phyloP scores from a whole-genome alignment of 2,113 vertebrate genomes.

The Bagarius yarrelli region DNA sequence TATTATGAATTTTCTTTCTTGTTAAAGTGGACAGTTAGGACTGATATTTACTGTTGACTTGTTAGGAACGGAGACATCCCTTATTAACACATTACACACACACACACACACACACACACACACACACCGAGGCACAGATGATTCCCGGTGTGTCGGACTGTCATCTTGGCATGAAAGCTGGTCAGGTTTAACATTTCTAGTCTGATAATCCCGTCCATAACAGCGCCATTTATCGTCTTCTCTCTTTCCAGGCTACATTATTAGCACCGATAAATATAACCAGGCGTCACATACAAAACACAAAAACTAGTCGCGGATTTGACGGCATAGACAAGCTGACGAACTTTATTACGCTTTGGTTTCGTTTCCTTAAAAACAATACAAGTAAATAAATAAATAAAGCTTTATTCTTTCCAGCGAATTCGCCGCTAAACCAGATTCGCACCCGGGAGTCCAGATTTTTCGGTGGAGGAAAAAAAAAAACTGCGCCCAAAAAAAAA shows the following conservation, averaged over 20 bases:
- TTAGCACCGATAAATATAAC: constrained; percentile 37
- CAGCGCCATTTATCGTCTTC: constrained; percentile 16
- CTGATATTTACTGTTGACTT: no score
- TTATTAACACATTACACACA: neutral
- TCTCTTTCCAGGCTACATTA: constrained; percentile 7
- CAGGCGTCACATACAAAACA: neutral
- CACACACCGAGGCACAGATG: neutral
- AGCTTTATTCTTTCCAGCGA: neutral
- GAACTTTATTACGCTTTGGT: neutral
- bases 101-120: neutral
- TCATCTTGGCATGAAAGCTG: constrained; percentile 18
- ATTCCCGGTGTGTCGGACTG: neutral
- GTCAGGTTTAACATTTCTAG: constrained; percentile 6
- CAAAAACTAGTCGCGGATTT: neutral
- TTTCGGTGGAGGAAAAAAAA: neutral
- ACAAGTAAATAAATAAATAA: no score
- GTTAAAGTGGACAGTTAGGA: no score
- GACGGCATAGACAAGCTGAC: neutral
- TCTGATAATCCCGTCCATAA: constrained; percentile 14
- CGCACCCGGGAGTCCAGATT: neutral
- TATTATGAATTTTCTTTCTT: no score
- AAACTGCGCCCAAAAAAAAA: neutral
- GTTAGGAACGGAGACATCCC: neutral
- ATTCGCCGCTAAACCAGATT: no score
- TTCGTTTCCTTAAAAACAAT: neutral